Base-by-base conservation (phyloP, 1,140 invertebrate species). In the Cylas formicarius region DNA sequence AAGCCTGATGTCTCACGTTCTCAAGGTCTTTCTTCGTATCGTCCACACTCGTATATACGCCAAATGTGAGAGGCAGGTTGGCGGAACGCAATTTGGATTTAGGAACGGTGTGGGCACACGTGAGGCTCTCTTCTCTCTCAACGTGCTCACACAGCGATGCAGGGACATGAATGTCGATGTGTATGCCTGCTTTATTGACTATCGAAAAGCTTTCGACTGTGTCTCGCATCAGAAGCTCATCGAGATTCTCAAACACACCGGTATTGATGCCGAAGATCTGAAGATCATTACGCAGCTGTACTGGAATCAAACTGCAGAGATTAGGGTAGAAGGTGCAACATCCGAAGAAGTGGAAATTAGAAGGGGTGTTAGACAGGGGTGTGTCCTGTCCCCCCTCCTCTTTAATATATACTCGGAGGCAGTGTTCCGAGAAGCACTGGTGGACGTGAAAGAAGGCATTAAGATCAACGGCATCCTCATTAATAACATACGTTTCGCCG, bases 351-450 rank as follows among this genome's bases (percentile, higher is more conserved):
- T 19, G 20, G 35, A 18, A 9, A 46, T 39, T 20, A 43, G 24
- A 43, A 46, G 22, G 28, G 35, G 20, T 17, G 35, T 26, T n/a
- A 4, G 34, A 26, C 34, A 39, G 3, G 35, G 44, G 20, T 46
- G 34, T 21, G 34, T 46, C 18, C 34, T 46, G 28, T 46, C 26
- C 17, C 44, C 35, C 8, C 35, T 46, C 10, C 35, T 46, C 6
- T 46, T 46, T 26, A 39, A 39, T 31, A 7, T 38, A 8, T 46
- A 46, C 26, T 46, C 44, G 13, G 44, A 46, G 32, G 17, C 21
- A 10, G 20, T 46, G 14, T 46, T 46, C 27, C n/a, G 9, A 17
- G 34, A 46, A 39, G 20, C 35, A 38, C 35, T 38, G n/a, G n/a
- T n/a, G n/a, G n/a, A n/a, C n/a, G n/a, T n/a, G n/a, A n/a, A n/a